phyloP scores from a whole-genome alignment of 2,113 vertebrate genomes.

The Alethe diademata region DNA sequence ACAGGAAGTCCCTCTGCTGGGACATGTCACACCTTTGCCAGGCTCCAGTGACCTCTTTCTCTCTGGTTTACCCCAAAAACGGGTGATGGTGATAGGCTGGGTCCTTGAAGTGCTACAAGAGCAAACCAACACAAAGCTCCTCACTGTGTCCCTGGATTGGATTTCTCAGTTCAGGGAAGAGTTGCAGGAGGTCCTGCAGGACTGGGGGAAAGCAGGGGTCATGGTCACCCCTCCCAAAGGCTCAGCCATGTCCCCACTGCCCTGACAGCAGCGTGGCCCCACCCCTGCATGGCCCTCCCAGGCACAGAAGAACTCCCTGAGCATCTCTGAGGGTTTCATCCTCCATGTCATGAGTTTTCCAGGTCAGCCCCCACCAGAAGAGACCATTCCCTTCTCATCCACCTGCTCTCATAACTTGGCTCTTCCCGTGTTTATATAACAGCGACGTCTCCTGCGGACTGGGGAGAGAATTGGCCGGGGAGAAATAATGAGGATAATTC shows the following conservation, averaged over 20 bases:
- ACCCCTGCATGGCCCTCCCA: rapidly evolving
- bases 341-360: conserved; percentile 35
- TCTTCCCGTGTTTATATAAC: conserved; percentile 64
- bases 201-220: neutral
- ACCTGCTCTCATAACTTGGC: neutral
- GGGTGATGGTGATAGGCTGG: neutral
- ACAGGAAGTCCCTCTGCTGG: rapidly evolving
- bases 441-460: neutral
- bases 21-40: rapidly evolving
- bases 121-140: rapidly evolving
- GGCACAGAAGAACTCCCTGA: rapidly evolving
- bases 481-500: conserved; percentile 70
- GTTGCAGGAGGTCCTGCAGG: neutral
- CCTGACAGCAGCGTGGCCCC: rapidly evolving
- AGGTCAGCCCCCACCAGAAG: conserved; percentile 35
- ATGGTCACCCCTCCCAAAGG: rapidly evolving
- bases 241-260: rapidly evolving
- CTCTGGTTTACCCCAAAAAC: neutral
- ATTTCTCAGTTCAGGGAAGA: neutral
- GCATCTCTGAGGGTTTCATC: neutral
- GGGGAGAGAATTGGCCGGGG: conserved; percentile 30
- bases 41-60: neutral
- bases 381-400: neutral
- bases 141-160: rapidly evolving
- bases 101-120: neutral